Conservation (phyloP, 2,797 vertebrate species). For the Esox lucius region DNA sequence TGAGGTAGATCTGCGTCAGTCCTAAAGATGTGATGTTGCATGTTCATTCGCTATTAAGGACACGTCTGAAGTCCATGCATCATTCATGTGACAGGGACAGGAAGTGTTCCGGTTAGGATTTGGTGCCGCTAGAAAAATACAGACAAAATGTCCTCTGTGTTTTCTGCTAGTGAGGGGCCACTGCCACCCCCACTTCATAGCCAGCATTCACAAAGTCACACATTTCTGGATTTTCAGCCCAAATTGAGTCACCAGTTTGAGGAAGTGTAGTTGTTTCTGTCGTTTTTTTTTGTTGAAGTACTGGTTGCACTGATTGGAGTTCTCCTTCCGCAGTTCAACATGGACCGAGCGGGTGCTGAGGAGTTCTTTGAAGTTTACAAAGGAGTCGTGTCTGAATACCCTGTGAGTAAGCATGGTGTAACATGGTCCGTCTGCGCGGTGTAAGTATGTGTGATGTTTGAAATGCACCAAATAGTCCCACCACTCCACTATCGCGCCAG, state of each 20-base stretch:
- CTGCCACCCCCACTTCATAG: not conserved
- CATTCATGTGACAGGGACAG: not conserved
- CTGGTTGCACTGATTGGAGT: slow-evolving; percentile 21
- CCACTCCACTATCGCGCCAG: not conserved
- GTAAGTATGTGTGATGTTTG: too few relatives aligned
- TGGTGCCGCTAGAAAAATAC: not conserved
- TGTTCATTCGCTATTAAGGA: not conserved
- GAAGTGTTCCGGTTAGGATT: not conserved
- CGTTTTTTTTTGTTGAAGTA: not conserved
- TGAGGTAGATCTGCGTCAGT: too few relatives aligned
- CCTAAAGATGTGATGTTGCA: too few relatives aligned
- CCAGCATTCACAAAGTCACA: not conserved
- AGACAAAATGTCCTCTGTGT: slow-evolving; percentile 4
- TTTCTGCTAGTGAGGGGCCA: not conserved
- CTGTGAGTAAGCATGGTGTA: slow-evolving; percentile 75
- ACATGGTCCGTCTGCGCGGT: not conserved
- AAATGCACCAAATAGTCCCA: not conserved
- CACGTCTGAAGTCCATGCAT: not conserved
- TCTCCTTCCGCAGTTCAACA: slow-evolving; percentile 79
- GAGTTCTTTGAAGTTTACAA: slow-evolving; percentile 96
- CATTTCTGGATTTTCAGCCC: not conserved
- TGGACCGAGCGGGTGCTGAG: slow-evolving; percentile 88
- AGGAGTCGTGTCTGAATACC: slow-evolving; percentile 87
- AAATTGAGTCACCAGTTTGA: not conserved
- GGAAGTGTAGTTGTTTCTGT: not conserved